A percentile compares a stretch with the other conserved stretches of the same genome.
Evolutionary conservation across 2,113 vertebrate species (phyloP).

Genomic region (Ailurus styani): DNA sequence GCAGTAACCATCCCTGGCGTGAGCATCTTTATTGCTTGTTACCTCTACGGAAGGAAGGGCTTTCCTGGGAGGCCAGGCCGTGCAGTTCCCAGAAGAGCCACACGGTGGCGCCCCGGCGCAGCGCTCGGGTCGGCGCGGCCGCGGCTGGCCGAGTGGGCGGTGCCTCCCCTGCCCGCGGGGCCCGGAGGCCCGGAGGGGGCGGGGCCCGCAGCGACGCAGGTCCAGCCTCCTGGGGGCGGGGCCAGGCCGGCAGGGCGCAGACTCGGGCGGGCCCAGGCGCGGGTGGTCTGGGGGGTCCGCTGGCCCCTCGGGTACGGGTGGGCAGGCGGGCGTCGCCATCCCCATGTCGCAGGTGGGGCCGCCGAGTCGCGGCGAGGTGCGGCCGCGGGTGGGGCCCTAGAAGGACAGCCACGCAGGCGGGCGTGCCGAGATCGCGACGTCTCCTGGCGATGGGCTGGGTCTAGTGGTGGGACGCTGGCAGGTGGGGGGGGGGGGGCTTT

Average conservation of each 20-base stretch:
- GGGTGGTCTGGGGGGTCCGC: conserved; percentile 76
- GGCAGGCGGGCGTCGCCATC: conserved; percentile 47
- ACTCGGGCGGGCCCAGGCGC: conserved; percentile 58
- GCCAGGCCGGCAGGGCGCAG: conserved; percentile 39
- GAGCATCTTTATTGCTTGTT: fast-evolving
- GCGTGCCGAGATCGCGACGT: not conserved
- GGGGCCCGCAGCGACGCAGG: conserved; percentile 69
- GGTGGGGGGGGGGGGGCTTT: not conserved
- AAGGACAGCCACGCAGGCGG: conserved; percentile 80
- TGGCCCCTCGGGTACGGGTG: fast-evolving
- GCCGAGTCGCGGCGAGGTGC: conserved; percentile 67
- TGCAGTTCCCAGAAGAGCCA: not conserved
- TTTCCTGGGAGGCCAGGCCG: fast-evolving
- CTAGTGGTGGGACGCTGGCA: not conserved
- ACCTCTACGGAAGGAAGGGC: not conserved
- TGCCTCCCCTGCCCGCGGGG: conserved; percentile 83
- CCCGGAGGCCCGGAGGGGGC: conserved; percentile 76
- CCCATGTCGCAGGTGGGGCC: not conserved
- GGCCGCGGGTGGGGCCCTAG: conserved; percentile 59
- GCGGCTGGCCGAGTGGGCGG: conserved; percentile 64
- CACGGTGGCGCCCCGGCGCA: conserved; percentile 38
- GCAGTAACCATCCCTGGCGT: not conserved
- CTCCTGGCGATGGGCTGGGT: not conserved
- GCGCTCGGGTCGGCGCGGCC: fast-evolving
- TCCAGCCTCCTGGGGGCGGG: conserved; percentile 52